Conservation (phyloP, 2,113 vertebrate species). For the Apeltes quadracus region DNA sequence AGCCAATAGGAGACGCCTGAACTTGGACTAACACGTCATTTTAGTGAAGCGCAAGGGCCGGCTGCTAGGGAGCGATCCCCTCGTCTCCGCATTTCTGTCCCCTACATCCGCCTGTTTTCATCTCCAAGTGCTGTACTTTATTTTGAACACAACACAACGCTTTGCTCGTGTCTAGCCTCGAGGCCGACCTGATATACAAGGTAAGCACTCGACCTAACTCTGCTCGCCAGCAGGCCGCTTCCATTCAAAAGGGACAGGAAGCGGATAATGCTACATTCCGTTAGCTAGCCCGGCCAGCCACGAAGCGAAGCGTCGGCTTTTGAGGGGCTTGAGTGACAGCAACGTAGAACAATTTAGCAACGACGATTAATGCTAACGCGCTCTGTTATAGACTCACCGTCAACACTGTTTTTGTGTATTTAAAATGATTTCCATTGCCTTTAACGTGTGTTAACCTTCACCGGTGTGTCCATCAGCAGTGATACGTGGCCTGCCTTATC, state of each 20-base stretch:
- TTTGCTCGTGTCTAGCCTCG: conserved; percentile 13
- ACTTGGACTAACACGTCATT: conserved; percentile 79
- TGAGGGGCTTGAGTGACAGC: not conserved
- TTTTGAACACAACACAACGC: not conserved
- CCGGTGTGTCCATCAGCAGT: not conserved
- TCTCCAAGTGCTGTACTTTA: conserved; percentile 59
- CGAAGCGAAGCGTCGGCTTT: conserved; percentile 17
- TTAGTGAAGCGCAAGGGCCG: conserved; percentile 65
- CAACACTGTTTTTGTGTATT: not conserved
- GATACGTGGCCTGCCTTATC: conserved; percentile 30
- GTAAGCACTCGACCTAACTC: conserved; percentile 47
- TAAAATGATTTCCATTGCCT: not conserved
- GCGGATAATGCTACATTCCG: conserved; percentile 57
- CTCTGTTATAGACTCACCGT: not conserved
- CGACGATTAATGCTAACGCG: fast-evolving
- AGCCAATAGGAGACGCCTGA: conserved; percentile 65
- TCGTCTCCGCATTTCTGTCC: conserved; percentile 17
- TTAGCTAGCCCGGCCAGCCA: conserved; percentile 46
- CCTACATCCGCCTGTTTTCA: not conserved
- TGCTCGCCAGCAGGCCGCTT: not conserved
- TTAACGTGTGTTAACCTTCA: not conserved
- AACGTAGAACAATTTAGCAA: not conserved
- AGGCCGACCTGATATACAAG: conserved; percentile 44
- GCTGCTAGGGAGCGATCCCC: conserved; percentile 34
- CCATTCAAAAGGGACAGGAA: conserved; percentile 33